These are phyloP conservation scores for Takifugu flavidus DNA, from an alignment of 2,113 vertebrate species.

Conservation along the genomic window DNA sequence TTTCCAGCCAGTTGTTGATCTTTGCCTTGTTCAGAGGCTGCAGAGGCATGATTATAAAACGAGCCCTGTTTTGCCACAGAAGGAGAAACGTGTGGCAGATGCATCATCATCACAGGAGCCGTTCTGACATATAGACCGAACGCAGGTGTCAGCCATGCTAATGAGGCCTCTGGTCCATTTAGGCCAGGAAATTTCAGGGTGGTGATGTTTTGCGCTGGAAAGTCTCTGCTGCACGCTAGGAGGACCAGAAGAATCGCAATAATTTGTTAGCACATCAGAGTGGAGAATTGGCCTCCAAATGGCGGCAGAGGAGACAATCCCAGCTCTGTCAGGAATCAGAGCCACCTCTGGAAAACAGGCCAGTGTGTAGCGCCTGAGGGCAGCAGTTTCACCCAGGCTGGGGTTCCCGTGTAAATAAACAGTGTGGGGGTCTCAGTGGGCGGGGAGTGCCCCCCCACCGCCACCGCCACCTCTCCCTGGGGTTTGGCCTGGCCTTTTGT, in stretches of 20 bases:
- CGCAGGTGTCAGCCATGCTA: not conserved
- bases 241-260: slow-evolving; percentile 22
- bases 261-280: slow-evolving; percentile 38
- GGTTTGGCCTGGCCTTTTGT: slow-evolving; percentile 78
- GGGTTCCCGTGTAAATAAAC: slow-evolving; percentile 82
- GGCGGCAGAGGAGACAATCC: slow-evolving; percentile 62
- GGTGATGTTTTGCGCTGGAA: no score
- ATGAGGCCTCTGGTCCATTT: not conserved
- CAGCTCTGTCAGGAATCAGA: slow-evolving; percentile 77
- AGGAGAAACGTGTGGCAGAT: slow-evolving; percentile 12
- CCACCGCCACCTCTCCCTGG: slow-evolving; percentile 50
- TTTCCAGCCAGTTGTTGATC: slow-evolving; percentile 41
- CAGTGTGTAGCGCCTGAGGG: slow-evolving; percentile 74
- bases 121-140: not conserved
- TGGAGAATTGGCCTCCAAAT: slow-evolving; percentile 56
- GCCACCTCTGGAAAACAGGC: slow-evolving; percentile 78
- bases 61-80: slow-evolving; percentile 29
- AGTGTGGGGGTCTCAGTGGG: slow-evolving; percentile 73
- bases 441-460: slow-evolving; percentile 55
- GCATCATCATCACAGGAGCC: not conserved
- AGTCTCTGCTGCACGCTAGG: no score
- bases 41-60: slow-evolving; percentile 17
- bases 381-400: slow-evolving; percentile 70
- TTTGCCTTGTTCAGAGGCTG: slow-evolving; percentile 45
- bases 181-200: not conserved